Evolutionary conservation across 2,888 invertebrate genomes (phyloP).

Genomic region (Mimumesa dahlbomi): DNA sequence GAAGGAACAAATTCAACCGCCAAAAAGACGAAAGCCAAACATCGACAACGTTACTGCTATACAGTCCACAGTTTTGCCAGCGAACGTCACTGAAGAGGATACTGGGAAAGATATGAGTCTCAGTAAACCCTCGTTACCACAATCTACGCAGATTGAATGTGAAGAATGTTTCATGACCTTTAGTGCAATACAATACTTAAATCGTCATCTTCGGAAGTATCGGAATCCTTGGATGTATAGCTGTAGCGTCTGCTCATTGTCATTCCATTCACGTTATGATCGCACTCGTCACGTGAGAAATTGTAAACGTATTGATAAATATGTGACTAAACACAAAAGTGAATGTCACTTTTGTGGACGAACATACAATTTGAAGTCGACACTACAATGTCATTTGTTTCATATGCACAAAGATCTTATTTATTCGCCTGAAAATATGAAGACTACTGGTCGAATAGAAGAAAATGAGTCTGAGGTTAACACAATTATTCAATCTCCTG

Average conservation of each 20-base stretch:
- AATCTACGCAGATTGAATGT: no score
- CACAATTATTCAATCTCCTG: no score
- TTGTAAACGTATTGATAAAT: not conserved
- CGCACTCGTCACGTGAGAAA: no score
- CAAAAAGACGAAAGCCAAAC: not conserved
- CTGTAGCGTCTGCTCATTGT: constrained; percentile 18
- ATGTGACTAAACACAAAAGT: not conserved
- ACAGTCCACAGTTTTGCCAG: no score
- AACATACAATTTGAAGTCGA: no score
- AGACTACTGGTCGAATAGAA: not conserved
- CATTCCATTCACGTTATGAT: no score
- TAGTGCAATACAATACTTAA: no score
- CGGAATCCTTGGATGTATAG: not conserved
- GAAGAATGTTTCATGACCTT: no score
- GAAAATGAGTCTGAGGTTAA: no score
- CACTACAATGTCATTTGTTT: no score
- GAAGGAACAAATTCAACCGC: no score
- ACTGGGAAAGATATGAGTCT: not conserved
- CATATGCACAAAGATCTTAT: no score
- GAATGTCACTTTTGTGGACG: not conserved
- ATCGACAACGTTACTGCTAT: not conserved
- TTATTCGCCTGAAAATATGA: not conserved
- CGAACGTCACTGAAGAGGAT: not conserved
- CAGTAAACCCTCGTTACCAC: not conserved
- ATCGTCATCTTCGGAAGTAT: not conserved